phyloP scores from a whole-genome alignment of 2,113 vertebrate species.

The Pituophis catenifer region DNA sequence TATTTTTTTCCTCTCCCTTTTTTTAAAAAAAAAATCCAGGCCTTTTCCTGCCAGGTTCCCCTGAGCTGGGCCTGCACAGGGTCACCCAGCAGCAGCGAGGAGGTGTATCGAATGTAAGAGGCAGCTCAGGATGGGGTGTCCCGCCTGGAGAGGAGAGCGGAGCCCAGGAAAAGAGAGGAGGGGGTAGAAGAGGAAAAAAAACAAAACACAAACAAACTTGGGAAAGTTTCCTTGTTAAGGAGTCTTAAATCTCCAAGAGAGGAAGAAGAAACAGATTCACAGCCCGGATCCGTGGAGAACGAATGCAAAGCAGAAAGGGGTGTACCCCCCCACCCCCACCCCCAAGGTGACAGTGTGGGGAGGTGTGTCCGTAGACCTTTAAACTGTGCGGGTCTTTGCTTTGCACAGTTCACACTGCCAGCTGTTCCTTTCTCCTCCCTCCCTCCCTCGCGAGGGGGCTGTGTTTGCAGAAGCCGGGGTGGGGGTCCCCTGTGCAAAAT shows the following conservation, averaged over 20 bases:
- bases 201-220: too few relatives aligned
- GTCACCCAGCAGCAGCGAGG: neutral
- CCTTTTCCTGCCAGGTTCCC: neutral
- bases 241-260: too few relatives aligned
- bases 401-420: conserved; percentile 86
- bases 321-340: too few relatives aligned
- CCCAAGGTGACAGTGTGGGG: neutral
- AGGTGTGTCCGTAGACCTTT: conserved; percentile 58
- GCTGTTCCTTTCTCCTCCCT: conserved; percentile 82
- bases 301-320: neutral
- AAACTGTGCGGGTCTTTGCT: conserved; percentile 80
- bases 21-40: too few relatives aligned
- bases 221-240: neutral
- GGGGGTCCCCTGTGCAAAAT: conserved; percentile 79
- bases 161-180: neutral
- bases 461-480: conserved; percentile 77
- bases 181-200: neutral
- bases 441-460: conserved; percentile 61
- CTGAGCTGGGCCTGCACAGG: neutral
- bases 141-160: neutral
- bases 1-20: rapidly evolving
- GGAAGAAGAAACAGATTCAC: neutral
- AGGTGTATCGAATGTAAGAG: neutral
- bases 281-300: neutral
- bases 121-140: neutral